phyloP scores from a whole-genome alignment of 1,140 invertebrate genomes.

The Anthonomus grandis region DNA sequence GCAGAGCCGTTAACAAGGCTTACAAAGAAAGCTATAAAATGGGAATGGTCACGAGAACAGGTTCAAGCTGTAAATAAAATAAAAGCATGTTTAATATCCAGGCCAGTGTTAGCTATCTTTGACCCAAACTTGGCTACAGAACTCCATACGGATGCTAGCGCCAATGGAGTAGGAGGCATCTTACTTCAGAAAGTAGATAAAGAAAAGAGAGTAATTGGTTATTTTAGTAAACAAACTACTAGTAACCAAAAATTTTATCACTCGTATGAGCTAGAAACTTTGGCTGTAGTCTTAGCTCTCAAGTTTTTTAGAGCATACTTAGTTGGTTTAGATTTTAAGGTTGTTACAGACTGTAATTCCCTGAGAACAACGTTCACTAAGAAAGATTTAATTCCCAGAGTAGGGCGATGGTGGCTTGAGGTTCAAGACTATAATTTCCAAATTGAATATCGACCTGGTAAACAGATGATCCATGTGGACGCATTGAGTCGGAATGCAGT shows the following conservation, averaged over 20 bases:
- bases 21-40: constrained; percentile 4
- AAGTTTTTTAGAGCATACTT: constrained; percentile 47
- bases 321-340: not conserved
- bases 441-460: constrained; percentile 31
- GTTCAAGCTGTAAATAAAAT: constrained; percentile 29
- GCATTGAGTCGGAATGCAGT: constrained; percentile 30
- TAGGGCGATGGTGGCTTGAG: constrained; percentile 40
- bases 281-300: constrained; percentile 35
- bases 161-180: constrained; percentile 38
- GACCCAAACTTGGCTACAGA: constrained; percentile 24
- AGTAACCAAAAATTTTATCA: constrained; percentile 16
- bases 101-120: constrained; percentile 12
- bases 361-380: constrained; percentile 1
- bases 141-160: constrained; percentile 44
- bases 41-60: constrained; percentile 1
- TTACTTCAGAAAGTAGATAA: constrained; percentile 36
- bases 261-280: too few relatives aligned
- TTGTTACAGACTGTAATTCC: constrained; percentile 2
- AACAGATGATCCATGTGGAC: constrained; percentile 36
- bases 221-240: constrained; percentile 27
- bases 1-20: constrained; percentile 18
- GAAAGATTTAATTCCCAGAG: constrained; percentile 22
- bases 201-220: constrained; percentile 15
- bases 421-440: constrained; percentile 39
- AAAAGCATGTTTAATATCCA: constrained; percentile 18